Conservation (phyloP, 2,113 vertebrate species). For the Micronycteris hirsuta region DNA sequence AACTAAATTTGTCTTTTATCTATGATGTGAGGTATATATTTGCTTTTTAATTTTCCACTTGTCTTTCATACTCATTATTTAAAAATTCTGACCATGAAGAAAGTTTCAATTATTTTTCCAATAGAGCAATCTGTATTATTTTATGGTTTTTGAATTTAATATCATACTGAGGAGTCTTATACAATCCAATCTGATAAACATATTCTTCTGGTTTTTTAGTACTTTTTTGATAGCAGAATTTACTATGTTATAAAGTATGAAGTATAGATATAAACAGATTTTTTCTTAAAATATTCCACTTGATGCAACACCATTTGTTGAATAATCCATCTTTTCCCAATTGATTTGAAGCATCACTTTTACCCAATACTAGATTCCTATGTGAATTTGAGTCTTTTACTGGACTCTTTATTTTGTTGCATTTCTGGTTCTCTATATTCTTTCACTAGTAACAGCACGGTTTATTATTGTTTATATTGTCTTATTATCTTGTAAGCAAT, state of each 20-base stretch:
- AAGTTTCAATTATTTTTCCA: not conserved
- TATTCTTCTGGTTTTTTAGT: not conserved
- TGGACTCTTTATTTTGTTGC: not conserved
- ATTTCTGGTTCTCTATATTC: not conserved
- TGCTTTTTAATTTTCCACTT: not conserved
- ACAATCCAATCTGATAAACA: not conserved
- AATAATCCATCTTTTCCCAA: not conserved
- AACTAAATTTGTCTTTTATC: not conserved
- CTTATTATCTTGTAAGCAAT: not conserved
- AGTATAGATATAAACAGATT: not conserved
- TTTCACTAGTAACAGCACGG: not conserved
- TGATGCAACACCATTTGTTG: not conserved
- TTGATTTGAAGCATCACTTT: not conserved
- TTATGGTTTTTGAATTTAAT: not conserved
- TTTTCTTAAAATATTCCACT: not conserved
- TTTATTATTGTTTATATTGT: not conserved
- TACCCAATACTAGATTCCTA: not conserved
- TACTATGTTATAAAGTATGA: not conserved
- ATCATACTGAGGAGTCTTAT: not conserved
- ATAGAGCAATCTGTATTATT: not conserved
- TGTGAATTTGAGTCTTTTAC: not conserved
- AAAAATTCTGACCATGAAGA: not conserved
- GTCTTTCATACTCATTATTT: not conserved
- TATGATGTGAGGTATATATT: not conserved
- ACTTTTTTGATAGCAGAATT: not conserved